Percentiles rank a stretch among this genome's conserved stretches.
These are phyloP conservation scores for Plutomurus gul DNA, from an alignment of 1,140 invertebrate species.

Conservation along the genomic window DNA sequence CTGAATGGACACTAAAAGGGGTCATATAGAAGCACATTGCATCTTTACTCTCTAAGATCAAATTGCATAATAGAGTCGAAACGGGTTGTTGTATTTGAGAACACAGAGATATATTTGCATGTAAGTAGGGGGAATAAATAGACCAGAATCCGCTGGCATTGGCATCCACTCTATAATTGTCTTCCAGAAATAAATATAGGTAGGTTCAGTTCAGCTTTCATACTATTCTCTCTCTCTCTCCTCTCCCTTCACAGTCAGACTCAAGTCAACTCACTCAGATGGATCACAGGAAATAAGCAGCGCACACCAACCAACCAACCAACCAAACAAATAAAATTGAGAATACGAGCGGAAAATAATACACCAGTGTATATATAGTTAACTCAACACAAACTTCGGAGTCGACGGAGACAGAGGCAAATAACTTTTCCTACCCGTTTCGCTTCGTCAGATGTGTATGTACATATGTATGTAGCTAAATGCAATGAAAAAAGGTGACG, in stretches of 20 bases:
- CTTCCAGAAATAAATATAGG: constrained; percentile 24
- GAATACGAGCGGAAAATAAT: not conserved
- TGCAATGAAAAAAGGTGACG: constrained; percentile 22
- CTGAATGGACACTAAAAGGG: not conserved
- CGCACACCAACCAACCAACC: not conserved
- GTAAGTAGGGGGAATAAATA: constrained; percentile 24
- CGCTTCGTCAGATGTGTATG: not conserved
- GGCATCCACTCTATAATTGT: constrained; percentile 26
- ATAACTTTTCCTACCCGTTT: not conserved
- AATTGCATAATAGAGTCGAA: not conserved
- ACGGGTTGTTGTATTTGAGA: not conserved
- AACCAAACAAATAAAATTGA: not conserved
- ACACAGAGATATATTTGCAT: not conserved
- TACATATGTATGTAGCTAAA: not conserved
- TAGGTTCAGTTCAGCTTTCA: constrained; percentile 12
- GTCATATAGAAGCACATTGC: not conserved
- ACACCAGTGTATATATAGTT: no score
- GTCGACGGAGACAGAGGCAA: not conserved
- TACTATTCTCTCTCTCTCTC: no score
- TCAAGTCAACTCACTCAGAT: not conserved
- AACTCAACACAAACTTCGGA: not conserved
- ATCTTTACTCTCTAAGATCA: not conserved
- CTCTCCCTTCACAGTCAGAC: not conserved
- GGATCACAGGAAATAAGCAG: not conserved
- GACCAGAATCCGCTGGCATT: constrained; percentile 22